Evolutionary conservation across 2,113 vertebrate genomes (phyloP), one percentile per base, ranked within the genome.

Genomic region (Oncorhynchus keta): DNA sequence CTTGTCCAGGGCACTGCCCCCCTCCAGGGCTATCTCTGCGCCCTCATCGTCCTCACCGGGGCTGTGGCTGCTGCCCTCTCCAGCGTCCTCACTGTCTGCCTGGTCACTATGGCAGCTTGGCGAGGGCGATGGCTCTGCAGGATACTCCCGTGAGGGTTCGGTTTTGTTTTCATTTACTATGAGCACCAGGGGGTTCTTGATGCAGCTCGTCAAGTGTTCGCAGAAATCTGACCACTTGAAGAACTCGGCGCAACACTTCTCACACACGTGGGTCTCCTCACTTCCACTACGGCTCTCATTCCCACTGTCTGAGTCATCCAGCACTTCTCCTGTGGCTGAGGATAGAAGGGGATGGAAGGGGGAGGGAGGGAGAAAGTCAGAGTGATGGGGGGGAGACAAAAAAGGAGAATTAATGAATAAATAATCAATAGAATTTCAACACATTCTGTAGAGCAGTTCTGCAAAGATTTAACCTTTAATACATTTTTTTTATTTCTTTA

Each of bases 191-290:
- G 97, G 96, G 89, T 96, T 97, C 89, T 98, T 96, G 72, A 97
- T 96, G 90, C 98, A 99, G 90, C 79, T 95, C 78, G 93, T 94
- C 91, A 97, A 95, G 93, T 99, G 98, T 90, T 95, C 95, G 88
- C 97, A 93, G 87, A 99, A 96, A 92, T 99, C 97, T 0, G 95
- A 91, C 97, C 97, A 98, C 93, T 96, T 96, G 93, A 99, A 99
- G 93, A 99, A 99, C 87, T 99, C 97, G 0, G 97, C 98, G 0
- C 98, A 99, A 91, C 97, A 99, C 86, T 96, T 95, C 86, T 96
- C 96, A 59, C 97, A 99, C 80, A 99, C 86, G 0, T 95, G 97
- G 45, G 96, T 97, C 88, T 99, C 97, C 87, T 99, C 97, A 0
- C 96, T 95, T 82, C 97, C 97, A 0, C 97, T 98, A 81, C 95